Conservation (phyloP, 2,797 vertebrate genomes). For the Enteromius thamalakanensis region DNA sequence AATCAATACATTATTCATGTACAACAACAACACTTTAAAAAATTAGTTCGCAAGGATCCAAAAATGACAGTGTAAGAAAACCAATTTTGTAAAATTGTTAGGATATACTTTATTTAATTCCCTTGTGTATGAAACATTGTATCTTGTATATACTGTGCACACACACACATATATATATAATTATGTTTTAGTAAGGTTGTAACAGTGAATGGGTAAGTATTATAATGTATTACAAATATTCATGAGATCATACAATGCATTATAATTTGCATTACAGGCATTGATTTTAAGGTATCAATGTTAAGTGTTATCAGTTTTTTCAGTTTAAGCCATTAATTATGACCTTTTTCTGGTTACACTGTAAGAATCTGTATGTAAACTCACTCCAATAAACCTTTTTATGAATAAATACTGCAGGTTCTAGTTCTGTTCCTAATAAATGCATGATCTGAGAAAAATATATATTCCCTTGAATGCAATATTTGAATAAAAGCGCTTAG, state of each 20-base stretch:
- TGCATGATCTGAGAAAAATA: not conserved
- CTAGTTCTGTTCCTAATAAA: not conserved
- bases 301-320: not conserved
- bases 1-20: not conserved
- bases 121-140: not conserved
- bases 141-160: not conserved
- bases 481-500: not conserved
- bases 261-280: not conserved
- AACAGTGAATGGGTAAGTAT: not conserved
- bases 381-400: not conserved
- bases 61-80: not conserved
- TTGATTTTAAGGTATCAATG: not conserved
- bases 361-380: not conserved
- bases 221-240: slow-evolving; percentile 1
- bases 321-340: not conserved
- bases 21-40: not conserved
- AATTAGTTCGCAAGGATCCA: not conserved
- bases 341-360: not conserved
- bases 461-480: not conserved
- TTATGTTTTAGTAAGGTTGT: not conserved
- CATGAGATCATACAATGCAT: not conserved
- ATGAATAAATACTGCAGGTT: not conserved
- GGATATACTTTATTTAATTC: not conserved
- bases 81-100: not conserved
- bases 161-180: not conserved